Base-by-base conservation (phyloP, 1,140 invertebrate genomes). In the Cotesia chilonis region DNA sequence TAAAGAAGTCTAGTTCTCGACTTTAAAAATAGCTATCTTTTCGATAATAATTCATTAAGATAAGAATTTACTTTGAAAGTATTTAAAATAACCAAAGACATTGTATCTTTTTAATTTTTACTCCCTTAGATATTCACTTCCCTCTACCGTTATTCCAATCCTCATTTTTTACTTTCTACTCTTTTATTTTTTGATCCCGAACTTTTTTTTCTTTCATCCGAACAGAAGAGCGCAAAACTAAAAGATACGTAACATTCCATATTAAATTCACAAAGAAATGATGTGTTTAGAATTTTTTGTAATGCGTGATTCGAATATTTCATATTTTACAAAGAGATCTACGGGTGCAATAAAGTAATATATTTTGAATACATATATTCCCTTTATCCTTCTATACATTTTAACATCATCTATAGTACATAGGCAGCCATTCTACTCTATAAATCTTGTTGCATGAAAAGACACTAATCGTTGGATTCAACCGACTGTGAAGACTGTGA, bases 231-330 rank as follows among this genome's bases (percentile, higher is more conserved):
- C 38, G 20, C 64, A 66, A 66, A 66, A 41, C 41, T 36, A 63
- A 37, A 37, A 37, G 17, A 4, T 41, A 51, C 51, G 64, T 66
- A 66, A 66, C 51, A 66, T 66, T 14, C 41, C 64, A 47, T 17
- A 36, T 41, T 35, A 12, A 4, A 9, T 60, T 12, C 12, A 60
- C 20, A 36, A 60, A 20, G 20, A 20, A 7, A 60, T 60, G 28
- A 60, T 20, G 20, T 20, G 6, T 10, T 60, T 28, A 20, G 28
- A 60, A 28, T 35, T 60, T 60, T 14, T 60, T 20, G 7, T 4
- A 28, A 3, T 6, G 64, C 35, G 41, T 66, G 64, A 66, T 66
- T 66, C 38, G 64, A 66, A 66, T 41, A 66, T 66, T 66, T 52
- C 14, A 66, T 20, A 9, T 64, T 60, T 64, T 64, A 12, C 10